Evolutionary conservation across 2,797 vertebrate species (phyloP).

Genomic region (Macroramphosus scolopax): DNA sequence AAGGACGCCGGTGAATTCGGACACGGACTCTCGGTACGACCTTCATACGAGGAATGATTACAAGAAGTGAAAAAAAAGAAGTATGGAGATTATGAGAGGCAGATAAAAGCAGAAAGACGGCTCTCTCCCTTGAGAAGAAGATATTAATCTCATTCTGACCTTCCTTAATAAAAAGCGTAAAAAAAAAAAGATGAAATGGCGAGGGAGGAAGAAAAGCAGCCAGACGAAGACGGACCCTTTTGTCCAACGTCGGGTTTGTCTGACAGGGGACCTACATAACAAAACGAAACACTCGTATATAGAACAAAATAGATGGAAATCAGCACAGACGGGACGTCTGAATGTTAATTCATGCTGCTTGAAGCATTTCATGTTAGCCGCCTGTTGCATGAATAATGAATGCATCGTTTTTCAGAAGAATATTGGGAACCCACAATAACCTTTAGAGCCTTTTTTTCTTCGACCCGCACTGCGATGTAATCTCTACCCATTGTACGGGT

Average conservation of each 20-base stretch:
- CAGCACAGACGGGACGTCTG: slow-evolving; percentile 29
- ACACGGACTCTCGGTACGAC: slow-evolving; percentile 3
- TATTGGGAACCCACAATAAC: not conserved
- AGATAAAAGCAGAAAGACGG: no score
- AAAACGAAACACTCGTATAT: no score
- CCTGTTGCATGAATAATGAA: slow-evolving; percentile 1
- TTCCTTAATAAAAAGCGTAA: slow-evolving; percentile 16
- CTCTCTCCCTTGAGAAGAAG: no score
- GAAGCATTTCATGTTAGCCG: not conserved
- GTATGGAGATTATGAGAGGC: slow-evolving; percentile 15
- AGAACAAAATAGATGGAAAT: slow-evolving; percentile 31
- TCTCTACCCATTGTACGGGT: no score
- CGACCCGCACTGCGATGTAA: no score
- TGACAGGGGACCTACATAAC: slow-evolving; percentile 1
- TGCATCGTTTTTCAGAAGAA: not conserved
- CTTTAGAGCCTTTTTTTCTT: slow-evolving; percentile 1
- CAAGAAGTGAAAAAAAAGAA: no score
- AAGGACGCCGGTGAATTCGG: no score
- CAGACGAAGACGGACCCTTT: slow-evolving; percentile 1
- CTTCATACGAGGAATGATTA: slow-evolving; percentile 14
- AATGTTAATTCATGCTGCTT: slow-evolving; percentile 49
- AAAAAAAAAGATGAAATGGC: slow-evolving; percentile 7
- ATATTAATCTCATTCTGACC: slow-evolving; percentile 33
- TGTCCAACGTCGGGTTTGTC: slow-evolving; percentile 32
- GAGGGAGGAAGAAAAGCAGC: no score